phyloP scores from a whole-genome alignment of 2,113 vertebrate genomes.

The Ammospiza nelsoni region DNA sequence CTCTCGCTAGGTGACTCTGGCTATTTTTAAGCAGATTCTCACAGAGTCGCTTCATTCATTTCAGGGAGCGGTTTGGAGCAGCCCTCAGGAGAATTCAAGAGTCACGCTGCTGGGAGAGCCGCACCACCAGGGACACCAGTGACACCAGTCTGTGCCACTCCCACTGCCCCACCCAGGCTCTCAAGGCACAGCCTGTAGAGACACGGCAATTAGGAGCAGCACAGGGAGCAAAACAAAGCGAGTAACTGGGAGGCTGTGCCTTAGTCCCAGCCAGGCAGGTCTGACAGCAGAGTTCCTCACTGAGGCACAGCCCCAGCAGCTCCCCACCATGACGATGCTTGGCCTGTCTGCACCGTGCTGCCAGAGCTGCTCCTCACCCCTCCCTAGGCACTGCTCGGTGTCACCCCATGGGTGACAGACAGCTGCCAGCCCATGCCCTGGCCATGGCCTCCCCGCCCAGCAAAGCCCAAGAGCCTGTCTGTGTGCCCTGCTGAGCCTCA shows the following conservation, averaged over 20 bases:
- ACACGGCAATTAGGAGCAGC: not conserved
- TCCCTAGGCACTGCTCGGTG: fast-evolving
- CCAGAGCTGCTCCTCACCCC: not conserved
- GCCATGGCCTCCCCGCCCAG: not conserved
- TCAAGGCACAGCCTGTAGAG: not conserved
- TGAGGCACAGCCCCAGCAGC: not conserved
- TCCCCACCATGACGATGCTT: not conserved
- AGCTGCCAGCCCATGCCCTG: not conserved
- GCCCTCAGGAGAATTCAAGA: not conserved
- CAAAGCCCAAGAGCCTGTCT: not conserved
- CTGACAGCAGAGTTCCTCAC: fast-evolving
- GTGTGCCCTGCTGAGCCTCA: fast-evolving
- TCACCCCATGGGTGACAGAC: not conserved
- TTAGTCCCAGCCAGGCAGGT: not conserved
- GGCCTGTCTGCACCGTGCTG: fast-evolving
- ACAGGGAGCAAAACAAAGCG: not conserved
- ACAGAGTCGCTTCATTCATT: not conserved
- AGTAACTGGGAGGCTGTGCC: not conserved
- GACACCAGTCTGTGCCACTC: fast-evolving
- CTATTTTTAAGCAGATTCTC: not conserved
- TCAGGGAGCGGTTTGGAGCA: fast-evolving
- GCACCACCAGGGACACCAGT: fast-evolving
- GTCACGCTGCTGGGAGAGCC: fast-evolving
- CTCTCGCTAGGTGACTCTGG: not conserved
- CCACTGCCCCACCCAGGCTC: not conserved